Evolutionary conservation across 2,888 invertebrate species (phyloP).

Genomic region (Auanema freiburgensis): DNA sequence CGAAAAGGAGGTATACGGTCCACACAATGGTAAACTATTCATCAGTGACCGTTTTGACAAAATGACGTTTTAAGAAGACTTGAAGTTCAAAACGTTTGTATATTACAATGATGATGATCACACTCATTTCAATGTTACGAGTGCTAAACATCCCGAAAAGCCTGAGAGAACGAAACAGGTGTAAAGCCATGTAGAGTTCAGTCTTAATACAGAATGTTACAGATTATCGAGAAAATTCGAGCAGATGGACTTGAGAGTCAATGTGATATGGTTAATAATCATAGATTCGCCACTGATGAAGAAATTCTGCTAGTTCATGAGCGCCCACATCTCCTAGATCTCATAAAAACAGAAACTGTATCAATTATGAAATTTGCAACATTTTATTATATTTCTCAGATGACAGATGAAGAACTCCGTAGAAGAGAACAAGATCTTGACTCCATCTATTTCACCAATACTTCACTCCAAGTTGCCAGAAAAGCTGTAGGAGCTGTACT

Average conservation of each 20-base stretch:
- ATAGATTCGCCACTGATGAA: constrained; percentile 21
- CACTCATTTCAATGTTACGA: constrained; percentile 14
- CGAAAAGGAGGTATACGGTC: too few relatives aligned
- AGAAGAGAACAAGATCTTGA: constrained; percentile 17
- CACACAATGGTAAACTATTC: too few relatives aligned
- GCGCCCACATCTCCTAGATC: constrained; percentile 11
- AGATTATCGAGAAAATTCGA: constrained; percentile 24
- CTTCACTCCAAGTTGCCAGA: constrained; percentile 24
- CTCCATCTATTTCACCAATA: constrained; percentile 31
- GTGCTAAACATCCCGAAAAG: constrained; percentile 28
- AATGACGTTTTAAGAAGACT: too few relatives aligned
- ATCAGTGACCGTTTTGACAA: not conserved
- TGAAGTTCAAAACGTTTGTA: too few relatives aligned
- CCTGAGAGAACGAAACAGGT: constrained; percentile 22
- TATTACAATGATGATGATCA: constrained; percentile 19
- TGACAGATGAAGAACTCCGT: constrained; percentile 24
- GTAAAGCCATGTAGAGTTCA: not conserved
- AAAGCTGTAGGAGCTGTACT: constrained; percentile 29
- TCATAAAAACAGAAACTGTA: constrained; percentile 7
- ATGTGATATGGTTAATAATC: constrained; percentile 21
- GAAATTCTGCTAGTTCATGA: constrained; percentile 32
- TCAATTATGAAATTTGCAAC: not conserved
- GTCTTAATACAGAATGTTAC: not conserved
- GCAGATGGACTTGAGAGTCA: constrained; percentile 17
- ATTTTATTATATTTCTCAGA: constrained; percentile 13